Evolutionary conservation across 2,113 vertebrate genomes (phyloP), one percentile per base, ranked within the genome.

Genomic region (Perca schrenkii): DNA sequence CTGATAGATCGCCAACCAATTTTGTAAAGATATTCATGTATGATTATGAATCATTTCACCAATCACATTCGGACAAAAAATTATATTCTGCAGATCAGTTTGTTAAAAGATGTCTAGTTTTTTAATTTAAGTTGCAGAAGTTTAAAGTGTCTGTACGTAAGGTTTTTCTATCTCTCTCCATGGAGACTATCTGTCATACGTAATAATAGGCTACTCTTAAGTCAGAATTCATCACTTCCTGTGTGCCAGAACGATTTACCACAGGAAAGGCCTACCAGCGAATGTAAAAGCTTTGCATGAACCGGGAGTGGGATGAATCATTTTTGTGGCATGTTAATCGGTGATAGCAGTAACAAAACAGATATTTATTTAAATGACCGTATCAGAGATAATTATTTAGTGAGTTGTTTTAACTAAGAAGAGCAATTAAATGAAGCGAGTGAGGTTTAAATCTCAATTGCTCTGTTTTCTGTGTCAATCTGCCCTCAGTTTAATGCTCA

Each of bases 321-420:
- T 74, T 78, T 65, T 63, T 62, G 34, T 34, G 49, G 10, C 49
- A 57, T 31, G n/a, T 4, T 67, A 75, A 86, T 75, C n/a, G 8
- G 36, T 17, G 13, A 74, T 17, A 57, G 46, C 40, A 67, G 19
- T 28, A 58, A 73, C 54, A 60, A 74, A 52, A 54, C 5, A 22
- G 47, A 50, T 61, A 57, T 76, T 40, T 70, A 43, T 66, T 69
- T 25, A 54, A 57, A 65, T 77, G 4, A n/a, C 28, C 28, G 52
- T 58, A 49, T 79, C 53, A 74, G 6, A 47, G 56, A 58, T 84
- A 36, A 73, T 72, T 64, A 72, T 62, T 80, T 25, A 21, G 40
- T 40, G 34, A n/a, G 43, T 22, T 36, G 17, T 52, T 67, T 65
- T 52, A 63, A 61, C 54, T 62, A 53, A 40, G 6, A 46, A 40